Evolutionary conservation across 2,113 vertebrate genomes (phyloP).

Genomic region (Eonycteris spelaea): DNA sequence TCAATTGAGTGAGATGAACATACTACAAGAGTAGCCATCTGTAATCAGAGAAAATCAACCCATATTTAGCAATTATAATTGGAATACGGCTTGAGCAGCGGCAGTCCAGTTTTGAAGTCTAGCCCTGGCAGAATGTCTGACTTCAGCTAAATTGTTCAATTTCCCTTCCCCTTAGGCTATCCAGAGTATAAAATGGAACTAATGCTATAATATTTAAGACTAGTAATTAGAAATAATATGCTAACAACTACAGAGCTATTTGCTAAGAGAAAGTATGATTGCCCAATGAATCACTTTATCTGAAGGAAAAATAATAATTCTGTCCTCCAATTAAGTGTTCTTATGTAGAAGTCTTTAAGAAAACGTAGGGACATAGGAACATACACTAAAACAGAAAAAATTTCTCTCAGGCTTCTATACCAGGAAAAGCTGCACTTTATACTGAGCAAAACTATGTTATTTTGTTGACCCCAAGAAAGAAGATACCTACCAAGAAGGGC

Average conservation of each 20-base stretch:
- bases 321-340: not conserved
- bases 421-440: not conserved
- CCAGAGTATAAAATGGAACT: slow-evolving; percentile 8
- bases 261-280: not conserved
- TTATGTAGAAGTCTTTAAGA: not conserved
- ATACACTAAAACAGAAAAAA: not conserved
- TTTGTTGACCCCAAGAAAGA: not conserved
- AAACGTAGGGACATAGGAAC: not conserved
- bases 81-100: slow-evolving; percentile 21
- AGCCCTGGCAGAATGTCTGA: slow-evolving; percentile 8
- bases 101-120: slow-evolving; percentile 43
- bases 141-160: slow-evolving; percentile 40
- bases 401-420: not conserved
- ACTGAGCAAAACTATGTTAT: not conserved
- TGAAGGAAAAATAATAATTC: slow-evolving; percentile 10
- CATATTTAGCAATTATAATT: slow-evolving; percentile 58
- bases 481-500: not conserved
- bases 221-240: not conserved
- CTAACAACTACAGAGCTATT: not conserved
- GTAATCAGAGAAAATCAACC: slow-evolving; percentile 52
- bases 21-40: slow-evolving; percentile 37
- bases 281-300: not conserved
- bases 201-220: slow-evolving; percentile 20
- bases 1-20: slow-evolving; percentile 65
- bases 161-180: not conserved